Evolutionary conservation across 2,113 vertebrate species (phyloP).

Genomic region (Zosterops lateralis): DNA sequence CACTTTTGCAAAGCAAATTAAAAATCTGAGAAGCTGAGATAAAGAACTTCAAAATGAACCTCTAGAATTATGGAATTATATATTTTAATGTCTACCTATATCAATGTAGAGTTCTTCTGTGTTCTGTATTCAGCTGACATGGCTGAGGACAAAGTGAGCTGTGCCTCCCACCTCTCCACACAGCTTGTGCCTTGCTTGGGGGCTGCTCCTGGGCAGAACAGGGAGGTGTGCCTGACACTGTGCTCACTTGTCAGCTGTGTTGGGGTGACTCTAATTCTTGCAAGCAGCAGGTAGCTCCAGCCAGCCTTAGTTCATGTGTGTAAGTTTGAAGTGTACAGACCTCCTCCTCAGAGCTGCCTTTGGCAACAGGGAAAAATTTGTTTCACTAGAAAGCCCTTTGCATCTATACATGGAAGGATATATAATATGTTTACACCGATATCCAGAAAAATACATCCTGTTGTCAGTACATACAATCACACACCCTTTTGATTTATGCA

Average conservation of each 20-base stretch:
- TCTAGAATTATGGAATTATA: neutral
- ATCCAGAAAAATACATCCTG: neutral
- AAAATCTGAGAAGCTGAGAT: neutral
- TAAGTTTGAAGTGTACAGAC: neutral
- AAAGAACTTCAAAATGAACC: neutral
- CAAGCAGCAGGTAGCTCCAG: neutral
- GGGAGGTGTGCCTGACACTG: neutral
- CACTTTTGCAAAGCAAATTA: neutral
- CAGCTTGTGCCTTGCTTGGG: neutral
- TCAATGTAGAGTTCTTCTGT: fast-evolving
- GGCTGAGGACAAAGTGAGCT: fast-evolving
- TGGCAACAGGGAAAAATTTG: neutral
- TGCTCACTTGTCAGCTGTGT: neutral
- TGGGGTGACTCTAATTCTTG: neutral
- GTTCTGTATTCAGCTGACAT: neutral
- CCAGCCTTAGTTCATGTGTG: neutral
- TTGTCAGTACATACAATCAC: neutral
- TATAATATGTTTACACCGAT: neutral
- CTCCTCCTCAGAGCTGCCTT: neutral
- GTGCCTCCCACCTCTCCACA: neutral
- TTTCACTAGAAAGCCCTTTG: neutral
- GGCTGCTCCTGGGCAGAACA: neutral
- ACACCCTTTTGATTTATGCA: neutral
- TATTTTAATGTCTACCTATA: neutral
- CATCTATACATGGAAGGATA: neutral